These are phyloP conservation scores for Varanus komodoensis DNA, from an alignment of 2,113 vertebrate genomes.

Conservation along the genomic window DNA sequence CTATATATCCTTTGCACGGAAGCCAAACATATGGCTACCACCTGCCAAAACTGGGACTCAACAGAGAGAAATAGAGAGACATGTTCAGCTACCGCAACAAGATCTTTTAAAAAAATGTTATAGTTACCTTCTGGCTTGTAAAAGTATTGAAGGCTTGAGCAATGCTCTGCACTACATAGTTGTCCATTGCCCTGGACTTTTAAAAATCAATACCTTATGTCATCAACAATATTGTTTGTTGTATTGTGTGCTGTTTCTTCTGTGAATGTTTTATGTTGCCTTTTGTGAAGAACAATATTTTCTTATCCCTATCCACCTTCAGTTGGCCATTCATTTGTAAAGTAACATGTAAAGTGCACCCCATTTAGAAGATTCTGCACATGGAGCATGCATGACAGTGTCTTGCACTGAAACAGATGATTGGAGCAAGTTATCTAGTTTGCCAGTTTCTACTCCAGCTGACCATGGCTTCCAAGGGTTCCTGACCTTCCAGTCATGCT, in stretches of 20 bases:
- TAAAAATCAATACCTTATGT: constrained; percentile 66
- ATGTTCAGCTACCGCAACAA: constrained; percentile 69
- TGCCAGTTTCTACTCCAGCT: no score
- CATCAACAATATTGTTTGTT: constrained; percentile 68
- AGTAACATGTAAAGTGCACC: neutral
- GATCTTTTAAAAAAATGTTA: constrained; percentile 70
- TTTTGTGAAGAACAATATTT: constrained; percentile 49
- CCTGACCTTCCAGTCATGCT: no score
- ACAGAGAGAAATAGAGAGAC: constrained; percentile 57
- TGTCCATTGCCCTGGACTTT: constrained; percentile 67
- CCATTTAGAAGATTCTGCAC: neutral
- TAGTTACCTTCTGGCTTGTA: constrained; percentile 73
- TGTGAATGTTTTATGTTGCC: neutral
- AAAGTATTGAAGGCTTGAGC: constrained; percentile 68
- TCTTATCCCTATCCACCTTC: neutral
- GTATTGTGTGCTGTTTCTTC: constrained; percentile 44
- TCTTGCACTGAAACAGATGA: no score
- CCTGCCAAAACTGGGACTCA: constrained; percentile 56
- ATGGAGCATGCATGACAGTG: no score
- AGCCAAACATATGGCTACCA: constrained; percentile 80
- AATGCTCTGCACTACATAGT: constrained; percentile 69
- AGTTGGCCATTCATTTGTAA: neutral
- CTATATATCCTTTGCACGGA: constrained; percentile 61
- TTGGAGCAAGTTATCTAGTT: no score
- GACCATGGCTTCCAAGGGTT: no score